phyloP scores from a whole-genome alignment of 2,113 vertebrate species.

The Andinoacara biseriatus region DNA sequence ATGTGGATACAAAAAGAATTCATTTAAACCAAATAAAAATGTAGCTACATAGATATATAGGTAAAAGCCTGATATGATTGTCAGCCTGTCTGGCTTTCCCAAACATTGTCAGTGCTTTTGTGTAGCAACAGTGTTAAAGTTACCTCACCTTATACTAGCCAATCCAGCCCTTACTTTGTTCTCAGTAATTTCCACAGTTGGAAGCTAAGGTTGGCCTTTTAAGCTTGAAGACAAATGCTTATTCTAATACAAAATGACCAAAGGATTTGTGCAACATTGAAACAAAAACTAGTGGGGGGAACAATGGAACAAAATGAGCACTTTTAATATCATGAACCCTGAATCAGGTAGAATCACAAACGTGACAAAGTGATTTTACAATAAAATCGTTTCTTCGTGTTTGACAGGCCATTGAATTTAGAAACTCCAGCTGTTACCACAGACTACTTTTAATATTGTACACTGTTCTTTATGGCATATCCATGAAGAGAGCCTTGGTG shows the following conservation, averaged over 20 bases:
- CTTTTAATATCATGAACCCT: not conserved
- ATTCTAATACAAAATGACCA: constrained; percentile 6
- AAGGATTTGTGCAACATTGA: not conserved
- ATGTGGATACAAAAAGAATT: not conserved
- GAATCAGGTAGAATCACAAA: not conserved
- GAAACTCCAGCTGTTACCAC: not conserved
- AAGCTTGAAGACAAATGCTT: constrained; percentile 11
- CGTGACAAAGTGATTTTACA: not conserved
- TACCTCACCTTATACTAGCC: not conserved
- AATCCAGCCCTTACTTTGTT: not conserved
- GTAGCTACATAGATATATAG: not conserved
- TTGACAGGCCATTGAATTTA: not conserved
- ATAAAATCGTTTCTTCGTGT: not conserved
- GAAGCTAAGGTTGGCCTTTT: constrained; percentile 1
- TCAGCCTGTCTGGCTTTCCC: not conserved
- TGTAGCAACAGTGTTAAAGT: not conserved
- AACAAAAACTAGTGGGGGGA: not conserved
- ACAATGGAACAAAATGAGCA: not conserved
- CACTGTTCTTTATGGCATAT: not conserved
- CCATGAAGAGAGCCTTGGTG: not conserved
- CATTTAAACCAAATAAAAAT: not conserved
- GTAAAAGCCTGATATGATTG: not conserved
- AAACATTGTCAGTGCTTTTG: not conserved
- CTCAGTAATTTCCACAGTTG: constrained; percentile 10
- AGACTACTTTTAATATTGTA: not conserved